Evolutionary conservation across 2,888 invertebrate genomes (phyloP), one percentile per base, ranked within the genome.

Genomic region (Latrodectus hesperus): DNA sequence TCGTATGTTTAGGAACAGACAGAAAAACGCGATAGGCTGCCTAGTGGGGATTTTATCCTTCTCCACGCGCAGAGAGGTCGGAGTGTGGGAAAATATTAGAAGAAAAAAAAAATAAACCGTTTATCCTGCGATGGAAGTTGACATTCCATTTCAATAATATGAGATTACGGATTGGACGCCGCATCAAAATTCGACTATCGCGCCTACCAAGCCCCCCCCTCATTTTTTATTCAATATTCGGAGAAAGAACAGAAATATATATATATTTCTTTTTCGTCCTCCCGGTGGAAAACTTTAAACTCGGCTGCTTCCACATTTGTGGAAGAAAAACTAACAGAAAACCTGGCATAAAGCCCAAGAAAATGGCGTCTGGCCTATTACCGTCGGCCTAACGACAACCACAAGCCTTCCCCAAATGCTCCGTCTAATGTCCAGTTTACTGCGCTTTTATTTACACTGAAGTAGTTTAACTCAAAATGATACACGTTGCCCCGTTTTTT

Each of bases 401-500:
- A 16, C 78, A 77, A 78, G 77, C 76, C 17, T 73, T 16, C 73
- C 77, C 70, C 78, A 83, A 88, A 83, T 79, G 83, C 70, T 65
- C 87, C 78, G 52, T 81, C 87, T 88, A 88, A 88, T 88, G 87
- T 88, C 87, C 87, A 88, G 87, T 88, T 88, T 88, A 88, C 82
- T 82, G 83, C 78, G 49, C 83, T 88, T 88, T 88, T 88, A 88
- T 88, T 88, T 88, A 83, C 87, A 82, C 87, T 74, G 78, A 88
- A 88, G 87, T 88, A 88, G 87, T 88, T 88, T 88, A 88, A 88
- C 87, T 83, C 82, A 88, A 83, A 88, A 83, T 88, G 87, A 88
- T 88, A 88, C 87, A 72, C 70, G 78, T 55, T 68, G 11, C 73
- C 65, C 65, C 72, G 11, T 22, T n/a, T 64, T 38, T 52, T 74